phyloP scores from a whole-genome alignment of 2,888 invertebrate species.

The Ephialtes manifestator region DNA sequence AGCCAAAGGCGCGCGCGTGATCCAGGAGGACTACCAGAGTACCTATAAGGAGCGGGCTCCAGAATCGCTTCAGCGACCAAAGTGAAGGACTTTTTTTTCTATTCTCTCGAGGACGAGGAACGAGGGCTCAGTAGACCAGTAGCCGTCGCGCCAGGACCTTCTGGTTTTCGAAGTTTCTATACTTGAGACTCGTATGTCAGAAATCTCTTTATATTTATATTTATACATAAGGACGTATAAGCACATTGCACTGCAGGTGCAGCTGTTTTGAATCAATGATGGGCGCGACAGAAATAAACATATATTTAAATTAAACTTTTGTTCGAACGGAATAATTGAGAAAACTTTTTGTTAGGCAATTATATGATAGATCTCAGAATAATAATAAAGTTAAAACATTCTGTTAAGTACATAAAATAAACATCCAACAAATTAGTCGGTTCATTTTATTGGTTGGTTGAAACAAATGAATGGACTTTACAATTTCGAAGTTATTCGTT shows the following conservation, averaged over 20 bases:
- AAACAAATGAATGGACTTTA: no score
- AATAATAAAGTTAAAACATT: neutral
- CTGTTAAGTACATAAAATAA: neutral
- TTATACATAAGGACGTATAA: slow-evolving; percentile 9
- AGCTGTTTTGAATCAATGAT: neutral
- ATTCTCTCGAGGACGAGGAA: slow-evolving; percentile 44
- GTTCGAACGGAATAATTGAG: neutral
- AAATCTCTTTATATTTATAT: slow-evolving; percentile 12
- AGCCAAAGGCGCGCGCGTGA: slow-evolving; percentile 59
- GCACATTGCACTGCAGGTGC: slow-evolving; percentile 13
- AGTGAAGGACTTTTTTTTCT: slow-evolving; percentile 59
- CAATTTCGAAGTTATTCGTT: no score
- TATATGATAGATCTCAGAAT: neutral
- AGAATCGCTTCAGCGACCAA: slow-evolving; percentile 61
- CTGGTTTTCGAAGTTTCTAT: neutral
- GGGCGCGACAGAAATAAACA: neutral
- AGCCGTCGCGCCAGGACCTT: slow-evolving; percentile 24
- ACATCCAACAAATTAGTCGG: no score
- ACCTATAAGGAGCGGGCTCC: slow-evolving; percentile 73
- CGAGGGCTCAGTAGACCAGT: slow-evolving; percentile 60
- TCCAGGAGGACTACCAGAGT: slow-evolving; percentile 57
- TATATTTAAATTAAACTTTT: neutral
- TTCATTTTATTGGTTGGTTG: no score
- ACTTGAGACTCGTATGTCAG: neutral
- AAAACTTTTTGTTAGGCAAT: neutral